phyloP scores from a whole-genome alignment of 2,888 invertebrate species.

The Saturnia pavonia region DNA sequence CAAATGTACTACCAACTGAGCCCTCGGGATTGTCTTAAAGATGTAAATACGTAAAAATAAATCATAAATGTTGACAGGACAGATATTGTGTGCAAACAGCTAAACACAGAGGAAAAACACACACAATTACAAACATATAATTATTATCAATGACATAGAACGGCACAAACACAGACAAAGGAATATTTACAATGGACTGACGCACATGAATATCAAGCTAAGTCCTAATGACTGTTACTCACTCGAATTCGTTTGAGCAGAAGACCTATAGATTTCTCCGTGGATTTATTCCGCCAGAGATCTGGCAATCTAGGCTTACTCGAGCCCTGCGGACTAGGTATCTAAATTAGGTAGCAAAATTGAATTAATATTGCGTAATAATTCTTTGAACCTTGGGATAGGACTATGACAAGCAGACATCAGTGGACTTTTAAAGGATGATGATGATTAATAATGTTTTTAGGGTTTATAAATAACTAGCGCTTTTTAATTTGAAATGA shows the following conservation, averaged over 20 bases:
- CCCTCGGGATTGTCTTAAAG: neutral
- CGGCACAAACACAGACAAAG: constrained; percentile 20
- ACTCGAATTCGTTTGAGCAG: constrained; percentile 70
- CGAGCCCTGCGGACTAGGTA: constrained; percentile 57
- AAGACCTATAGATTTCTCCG: constrained; percentile 71
- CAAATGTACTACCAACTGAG: neutral
- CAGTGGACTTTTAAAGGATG: too few relatives aligned
- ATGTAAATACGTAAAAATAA: neutral
- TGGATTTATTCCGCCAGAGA: constrained; percentile 69
- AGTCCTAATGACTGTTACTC: constrained; percentile 53
- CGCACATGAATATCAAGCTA: constrained; percentile 40
- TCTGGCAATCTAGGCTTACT: constrained; percentile 70
- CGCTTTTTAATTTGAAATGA: too few relatives aligned
- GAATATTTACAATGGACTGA: constrained; percentile 28
- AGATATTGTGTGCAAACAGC: constrained; percentile 1
- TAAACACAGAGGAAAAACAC: constrained; percentile 23
- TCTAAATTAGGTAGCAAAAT: constrained; percentile 57
- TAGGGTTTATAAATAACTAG: too few relatives aligned
- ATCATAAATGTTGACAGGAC: neutral
- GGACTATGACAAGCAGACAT: neutral
- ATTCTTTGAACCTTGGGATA: neutral
- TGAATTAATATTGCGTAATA: constrained; percentile 15
- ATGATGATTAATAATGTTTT: too few relatives aligned
- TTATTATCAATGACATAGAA: constrained; percentile 23
- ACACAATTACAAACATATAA: constrained; percentile 28